Evolutionary conservation across 2,888 invertebrate genomes (phyloP).

Genomic region (Podabrus alpinus): DNA sequence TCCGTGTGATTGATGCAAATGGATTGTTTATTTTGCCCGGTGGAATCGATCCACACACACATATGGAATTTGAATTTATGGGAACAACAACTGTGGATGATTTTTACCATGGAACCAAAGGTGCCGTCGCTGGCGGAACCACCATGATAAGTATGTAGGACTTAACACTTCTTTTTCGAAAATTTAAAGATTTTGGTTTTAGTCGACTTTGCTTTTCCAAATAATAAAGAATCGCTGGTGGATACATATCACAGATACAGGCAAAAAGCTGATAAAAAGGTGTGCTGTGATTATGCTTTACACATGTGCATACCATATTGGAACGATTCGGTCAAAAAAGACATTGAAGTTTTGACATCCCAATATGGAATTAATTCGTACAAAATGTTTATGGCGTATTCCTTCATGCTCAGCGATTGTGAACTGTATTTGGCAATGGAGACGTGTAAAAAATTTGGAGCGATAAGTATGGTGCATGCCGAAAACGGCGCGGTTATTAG

Average conservation of each 20-base stretch:
- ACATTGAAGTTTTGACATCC: conserved; percentile 77
- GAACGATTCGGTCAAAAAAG: conserved; percentile 72
- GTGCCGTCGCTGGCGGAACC: conserved; percentile 93
- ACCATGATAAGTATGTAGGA: conserved; percentile 81
- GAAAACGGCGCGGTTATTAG: conserved; percentile 91
- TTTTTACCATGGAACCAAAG: conserved; percentile 91
- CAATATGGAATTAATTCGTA: conserved; percentile 90
- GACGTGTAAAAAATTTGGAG: conserved; percentile 76
- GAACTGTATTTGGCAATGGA: conserved; percentile 82
- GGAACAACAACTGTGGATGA: conserved; percentile 84
- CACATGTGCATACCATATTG: conserved; percentile 92
- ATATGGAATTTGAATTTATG: conserved; percentile 89
- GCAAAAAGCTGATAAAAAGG: conserved; percentile 85
- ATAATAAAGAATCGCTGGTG: conserved; percentile 76
- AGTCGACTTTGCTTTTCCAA: conserved; percentile 85
- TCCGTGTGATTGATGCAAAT: conserved; percentile 85
- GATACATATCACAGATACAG: conserved; percentile 89
- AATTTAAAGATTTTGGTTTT: conserved; percentile 34
- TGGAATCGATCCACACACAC: conserved; percentile 93
- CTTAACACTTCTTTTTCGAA: not conserved
- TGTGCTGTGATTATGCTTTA: conserved; percentile 91
- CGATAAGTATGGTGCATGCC: conserved; percentile 88
- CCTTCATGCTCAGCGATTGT: conserved; percentile 83
- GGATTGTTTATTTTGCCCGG: conserved; percentile 89
- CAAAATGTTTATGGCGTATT: conserved; percentile 94